phyloP scores from a whole-genome alignment of 2,113 vertebrate genomes.

The Ophiodon elongatus region DNA sequence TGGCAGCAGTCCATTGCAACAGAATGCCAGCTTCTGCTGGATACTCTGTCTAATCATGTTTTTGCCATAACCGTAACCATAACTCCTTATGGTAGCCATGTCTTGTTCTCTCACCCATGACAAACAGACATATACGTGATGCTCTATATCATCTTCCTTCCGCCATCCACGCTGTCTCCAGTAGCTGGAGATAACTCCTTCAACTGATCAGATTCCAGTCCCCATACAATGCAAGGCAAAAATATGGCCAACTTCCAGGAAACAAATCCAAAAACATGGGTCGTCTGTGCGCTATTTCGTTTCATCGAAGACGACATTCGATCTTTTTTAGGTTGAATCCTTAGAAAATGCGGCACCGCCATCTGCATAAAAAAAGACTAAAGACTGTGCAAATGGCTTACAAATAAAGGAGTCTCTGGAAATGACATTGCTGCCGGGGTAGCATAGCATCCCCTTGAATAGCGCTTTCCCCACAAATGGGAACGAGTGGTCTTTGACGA shows the following conservation, averaged over 20 bases:
- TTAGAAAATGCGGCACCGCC: conserved; percentile 31
- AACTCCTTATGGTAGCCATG: conserved; percentile 32
- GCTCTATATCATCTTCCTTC: conserved; percentile 22
- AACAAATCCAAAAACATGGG: conserved; percentile 68
- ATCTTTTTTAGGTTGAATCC: conserved; percentile 61
- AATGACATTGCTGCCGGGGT: conserved; percentile 63
- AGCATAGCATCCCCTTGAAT: conserved; percentile 73
- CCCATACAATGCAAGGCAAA: conserved; percentile 45
- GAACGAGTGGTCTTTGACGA: conserved; percentile 83
- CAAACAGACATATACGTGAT: conserved; percentile 36
- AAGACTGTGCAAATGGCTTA: conserved; percentile 41
- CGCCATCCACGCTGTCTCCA: conserved; percentile 35
- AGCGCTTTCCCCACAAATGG: conserved; percentile 74
- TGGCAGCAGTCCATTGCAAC: conserved; percentile 71
- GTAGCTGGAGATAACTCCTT: conserved; percentile 44
- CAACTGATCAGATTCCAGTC: conserved; percentile 48
- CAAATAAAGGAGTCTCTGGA: conserved; percentile 55
- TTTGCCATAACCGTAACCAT: conserved; percentile 11
- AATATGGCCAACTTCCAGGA: conserved; percentile 75
- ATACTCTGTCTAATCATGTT: conserved; percentile 38
- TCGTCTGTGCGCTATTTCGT: conserved; percentile 45
- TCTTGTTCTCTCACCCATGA: conserved; percentile 24
- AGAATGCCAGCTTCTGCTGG: conserved; percentile 51
- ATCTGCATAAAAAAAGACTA: conserved; percentile 53
- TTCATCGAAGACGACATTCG: conserved; percentile 42